Evolutionary conservation across 2,797 vertebrate genomes (phyloP), one percentile per base, ranked within the genome.

Genomic region (Garrulus glandarius): DNA sequence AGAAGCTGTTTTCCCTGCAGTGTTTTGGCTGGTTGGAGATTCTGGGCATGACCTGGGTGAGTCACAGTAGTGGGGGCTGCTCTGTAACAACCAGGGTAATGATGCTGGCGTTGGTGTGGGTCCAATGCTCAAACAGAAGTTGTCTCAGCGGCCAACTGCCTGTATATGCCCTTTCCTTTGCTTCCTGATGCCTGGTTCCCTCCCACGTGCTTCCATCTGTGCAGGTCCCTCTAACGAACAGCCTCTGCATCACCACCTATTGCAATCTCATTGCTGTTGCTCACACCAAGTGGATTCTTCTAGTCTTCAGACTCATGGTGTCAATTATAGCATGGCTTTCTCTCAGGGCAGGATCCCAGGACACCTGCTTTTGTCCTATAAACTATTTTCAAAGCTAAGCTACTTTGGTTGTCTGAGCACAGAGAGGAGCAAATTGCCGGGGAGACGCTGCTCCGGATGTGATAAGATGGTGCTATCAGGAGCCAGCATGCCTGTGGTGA

Each of bases 401-500:
- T 85, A 26, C 92, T 94, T 77, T 61, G 61, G 37, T 75, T 22
- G 3, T 50, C 32, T 68, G 30, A 18, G 27, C 37, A 52, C 24
- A 74, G 70, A 61, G 30, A 84, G 27, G 32, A 87, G 30, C 9
- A 76, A 85, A 82, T 69, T 60, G 63, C 70, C 75, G 60, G 68
- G 37, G 64, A 84, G 64, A 50, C 0, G 0, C 63, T 6, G 2
- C 22, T 79, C 70, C 26, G 47, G 67, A 37, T 1, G 1, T 8
- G 56, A 63, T 92, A 84, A 90, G 84, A 60, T 61, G 81, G 49
- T 60, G 56, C 60, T 84, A 74, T 60, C 77, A 91, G 81, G 47
- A 93, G 77, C 86, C 93, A 89, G 30, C 11, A 1, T 32, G 71
- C 71, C 81, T 95, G 94, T 34, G 52, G 81, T 74, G 81, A 34